Conservation (phyloP, 2,888 invertebrate genomes). For the Opisthograptis luteolata region DNA sequence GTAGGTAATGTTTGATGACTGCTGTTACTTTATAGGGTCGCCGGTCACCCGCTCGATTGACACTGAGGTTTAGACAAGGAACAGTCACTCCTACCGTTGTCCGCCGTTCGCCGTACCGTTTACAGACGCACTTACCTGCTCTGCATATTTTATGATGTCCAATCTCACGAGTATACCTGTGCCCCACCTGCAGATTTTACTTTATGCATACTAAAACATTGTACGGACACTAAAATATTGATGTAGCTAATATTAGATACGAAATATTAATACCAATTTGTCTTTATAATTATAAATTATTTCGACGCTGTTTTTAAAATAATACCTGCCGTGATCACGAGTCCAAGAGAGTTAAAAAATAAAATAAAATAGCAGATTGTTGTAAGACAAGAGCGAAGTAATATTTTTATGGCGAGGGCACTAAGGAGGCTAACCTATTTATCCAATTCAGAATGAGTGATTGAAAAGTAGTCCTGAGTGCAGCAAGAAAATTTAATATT, state of each 20-base stretch:
- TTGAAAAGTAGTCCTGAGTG: no score
- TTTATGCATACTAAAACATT: slow-evolving; percentile 25
- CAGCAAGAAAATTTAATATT: no score
- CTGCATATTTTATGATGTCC: slow-evolving; percentile 36
- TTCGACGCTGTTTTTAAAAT: no score
- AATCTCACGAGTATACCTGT: slow-evolving; percentile 18
- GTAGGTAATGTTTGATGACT: slow-evolving; percentile 1
- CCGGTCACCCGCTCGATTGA: slow-evolving; percentile 7
- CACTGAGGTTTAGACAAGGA: slow-evolving; percentile 18
- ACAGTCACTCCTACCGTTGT: slow-evolving; percentile 16
- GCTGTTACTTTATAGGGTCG: neutral
- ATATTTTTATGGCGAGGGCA: no score
- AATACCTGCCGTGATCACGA: no score
- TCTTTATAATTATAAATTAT: no score
- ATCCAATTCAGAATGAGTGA: no score
- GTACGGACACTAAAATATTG: slow-evolving; percentile 17
- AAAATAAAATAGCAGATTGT: no score
- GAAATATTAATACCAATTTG: no score
- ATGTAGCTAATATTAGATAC: slow-evolving; percentile 11
- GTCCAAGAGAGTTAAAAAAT: no score
- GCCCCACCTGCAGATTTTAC: slow-evolving; percentile 19
- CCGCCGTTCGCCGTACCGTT: slow-evolving; percentile 9
- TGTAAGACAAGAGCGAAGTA: no score
- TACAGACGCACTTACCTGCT: slow-evolving; percentile 22
- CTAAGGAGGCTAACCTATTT: no score